Base-by-base conservation (phyloP, 2,113 vertebrate species). In the Motacilla tschutschensis region DNA sequence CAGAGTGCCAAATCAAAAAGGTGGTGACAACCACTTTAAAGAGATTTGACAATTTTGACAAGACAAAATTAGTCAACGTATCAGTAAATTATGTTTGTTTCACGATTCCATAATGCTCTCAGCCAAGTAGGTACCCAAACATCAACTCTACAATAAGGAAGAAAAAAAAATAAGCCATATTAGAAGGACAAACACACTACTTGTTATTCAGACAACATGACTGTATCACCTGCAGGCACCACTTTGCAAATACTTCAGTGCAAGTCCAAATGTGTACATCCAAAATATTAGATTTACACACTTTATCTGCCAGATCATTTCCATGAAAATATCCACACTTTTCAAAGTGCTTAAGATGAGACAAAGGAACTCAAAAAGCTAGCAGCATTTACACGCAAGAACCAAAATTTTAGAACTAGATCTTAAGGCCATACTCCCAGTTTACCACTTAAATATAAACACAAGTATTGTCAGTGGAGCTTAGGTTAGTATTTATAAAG, bases 291-390 rank as follows among this genome's bases (percentile, higher is more conserved):
- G 7, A n/a, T 78, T 65, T 65, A 71, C 6, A 33, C 5, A 2
- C 8, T 78, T 62, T 35, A 62, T 25, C 36, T 66, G 22, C 6
- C 36, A 72, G 29, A 21, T 13, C 4, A 62, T 48, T 41, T 79
- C 51, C 24, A 29, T n/a, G 20, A 5, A 65, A 63, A 70, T 20
- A 1, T 2, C 0, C 2, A 12, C 5, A 10, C 8, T 72, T 87
- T 84, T 55, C 33, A 29, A 47, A 69, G 25, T 57, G 7, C 4
- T 8, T 38, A 41, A 48, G 12, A 40, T 35, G 21, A 48, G 48
- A 69, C 3, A 72, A 51, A 31, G 4, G 4, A 59, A 53, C 9
- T 64, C 15, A 15, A 43, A 79, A 77, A 48, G 12, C 4, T 14
- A 48, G 3, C 7, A 65, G 20, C 5, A 36, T 53, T 73, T 33